Conservation (phyloP, 2,888 invertebrate genomes). For the Dicroscelio sp. region DNA sequence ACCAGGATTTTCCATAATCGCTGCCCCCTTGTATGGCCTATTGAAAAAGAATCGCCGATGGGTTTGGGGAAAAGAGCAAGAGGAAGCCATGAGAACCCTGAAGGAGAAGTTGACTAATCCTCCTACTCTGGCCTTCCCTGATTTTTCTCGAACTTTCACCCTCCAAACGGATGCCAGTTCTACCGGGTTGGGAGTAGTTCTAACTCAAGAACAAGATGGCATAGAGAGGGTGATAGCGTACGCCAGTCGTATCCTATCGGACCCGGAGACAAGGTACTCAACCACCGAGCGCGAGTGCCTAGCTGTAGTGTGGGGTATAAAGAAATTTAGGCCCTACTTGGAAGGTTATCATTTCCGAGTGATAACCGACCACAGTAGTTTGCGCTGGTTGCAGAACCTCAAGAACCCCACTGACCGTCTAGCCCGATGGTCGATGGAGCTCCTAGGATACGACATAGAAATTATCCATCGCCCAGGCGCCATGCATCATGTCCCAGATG, state of each 20-base stretch:
- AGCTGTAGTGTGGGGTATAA: not conserved
- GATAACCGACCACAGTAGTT: slow-evolving; percentile 11
- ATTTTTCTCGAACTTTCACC: not conserved
- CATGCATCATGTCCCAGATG: slow-evolving; percentile 23
- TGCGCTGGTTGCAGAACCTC: not conserved
- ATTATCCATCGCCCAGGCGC: not conserved
- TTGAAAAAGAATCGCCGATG: not conserved
- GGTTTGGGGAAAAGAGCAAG: slow-evolving; percentile 1
- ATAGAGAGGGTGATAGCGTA: not conserved
- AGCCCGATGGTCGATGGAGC: not conserved
- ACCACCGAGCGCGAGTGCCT: slow-evolving; percentile 29
- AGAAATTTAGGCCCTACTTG: slow-evolving; percentile 11
- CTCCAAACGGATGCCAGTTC: slow-evolving; percentile 24
- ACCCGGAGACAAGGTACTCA: not conserved
- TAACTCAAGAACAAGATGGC: slow-evolving; percentile 4
- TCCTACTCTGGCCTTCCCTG: slow-evolving; percentile 27
- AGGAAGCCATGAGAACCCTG: not conserved
- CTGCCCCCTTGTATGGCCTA: not conserved
- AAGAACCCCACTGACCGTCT: not conserved
- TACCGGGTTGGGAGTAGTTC: slow-evolving; percentile 23
- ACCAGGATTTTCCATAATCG: not conserved
- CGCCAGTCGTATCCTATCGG: not conserved
- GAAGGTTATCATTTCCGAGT: slow-evolving; percentile 24
- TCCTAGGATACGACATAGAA: not conserved
- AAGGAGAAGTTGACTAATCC: not conserved